A percentile compares a stretch with the other conserved stretches of the same genome.
phyloP scores from a whole-genome alignment of 2,797 vertebrate species.

The Sylvia borin region DNA sequence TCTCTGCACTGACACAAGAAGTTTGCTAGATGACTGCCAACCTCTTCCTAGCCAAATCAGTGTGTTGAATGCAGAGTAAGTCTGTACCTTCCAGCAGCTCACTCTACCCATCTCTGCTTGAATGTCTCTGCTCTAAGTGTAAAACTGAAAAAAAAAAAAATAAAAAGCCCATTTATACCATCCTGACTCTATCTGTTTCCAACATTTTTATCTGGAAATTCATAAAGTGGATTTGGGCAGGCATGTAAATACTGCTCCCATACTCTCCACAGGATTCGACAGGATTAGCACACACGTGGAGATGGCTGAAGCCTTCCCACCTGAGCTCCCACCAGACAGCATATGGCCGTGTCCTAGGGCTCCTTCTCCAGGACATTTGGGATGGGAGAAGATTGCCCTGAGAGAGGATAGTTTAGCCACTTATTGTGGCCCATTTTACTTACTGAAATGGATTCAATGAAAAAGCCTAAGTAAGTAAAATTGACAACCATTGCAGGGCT shows the following conservation, averaged over 20 bases:
- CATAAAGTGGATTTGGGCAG: not conserved
- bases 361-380: not conserved
- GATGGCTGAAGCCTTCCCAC: not conserved
- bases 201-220: not conserved
- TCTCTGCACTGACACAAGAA: not conserved
- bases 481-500: not conserved
- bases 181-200: not conserved
- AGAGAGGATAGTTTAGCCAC: not conserved
- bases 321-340: not conserved
- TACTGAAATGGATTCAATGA: not conserved
- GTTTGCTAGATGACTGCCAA: not conserved
- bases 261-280: not conserved
- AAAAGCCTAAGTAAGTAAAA: not conserved
- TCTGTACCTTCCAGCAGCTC: not conserved
- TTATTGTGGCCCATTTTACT: not conserved
- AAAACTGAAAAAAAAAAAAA: not conserved
- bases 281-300: not conserved
- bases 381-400: not conserved
- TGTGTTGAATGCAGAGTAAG: not conserved
- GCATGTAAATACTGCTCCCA: not conserved
- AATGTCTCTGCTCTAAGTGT: not conserved
- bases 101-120: accelerated
- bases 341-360: not conserved
- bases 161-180: not conserved
- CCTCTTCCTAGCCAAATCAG: not conserved